These are phyloP conservation scores for Taphrorychus bicolor DNA, from an alignment of 2,888 invertebrate genomes.

Conservation along the genomic window DNA sequence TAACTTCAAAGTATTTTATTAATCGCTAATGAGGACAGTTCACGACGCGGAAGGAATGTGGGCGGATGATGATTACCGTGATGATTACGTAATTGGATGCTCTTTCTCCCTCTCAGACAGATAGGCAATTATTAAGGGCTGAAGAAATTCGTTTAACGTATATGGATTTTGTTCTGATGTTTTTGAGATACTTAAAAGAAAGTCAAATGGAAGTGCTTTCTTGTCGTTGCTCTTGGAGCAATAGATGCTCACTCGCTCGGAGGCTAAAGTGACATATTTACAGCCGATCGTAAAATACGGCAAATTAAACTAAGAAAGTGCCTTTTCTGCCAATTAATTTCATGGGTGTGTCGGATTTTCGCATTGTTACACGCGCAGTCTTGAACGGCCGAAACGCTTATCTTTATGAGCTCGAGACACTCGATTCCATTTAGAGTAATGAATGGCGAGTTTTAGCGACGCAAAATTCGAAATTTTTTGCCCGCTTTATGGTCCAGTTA, in stretches of 20 bases:
- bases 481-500: neutral
- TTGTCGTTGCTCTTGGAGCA: too few relatives aligned
- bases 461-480: neutral
- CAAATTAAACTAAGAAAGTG: slow-evolving; percentile 38
- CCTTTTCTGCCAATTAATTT: slow-evolving; percentile 41
- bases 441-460: slow-evolving; percentile 28
- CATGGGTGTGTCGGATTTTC: slow-evolving; percentile 42
- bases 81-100: slow-evolving; percentile 6
- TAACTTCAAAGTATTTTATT: slow-evolving; percentile 4
- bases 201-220: too few relatives aligned
- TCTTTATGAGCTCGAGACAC: slow-evolving; percentile 32
- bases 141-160: too few relatives aligned
- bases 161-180: too few relatives aligned
- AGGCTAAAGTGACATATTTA: slow-evolving; percentile 33
- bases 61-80: slow-evolving; percentile 7
- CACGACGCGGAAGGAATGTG: slow-evolving; percentile 1
- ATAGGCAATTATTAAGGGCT: neutral
- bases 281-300: slow-evolving; percentile 33
- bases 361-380: slow-evolving; percentile 34
- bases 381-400: slow-evolving; percentile 29
- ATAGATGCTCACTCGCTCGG: too few relatives aligned
- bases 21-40: slow-evolving; percentile 2
- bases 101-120: neutral
- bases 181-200: too few relatives aligned
- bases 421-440: slow-evolving; percentile 24